Base-by-base conservation (phyloP, 2,797 vertebrate species). In the Pantherophis vulpinus region DNA sequence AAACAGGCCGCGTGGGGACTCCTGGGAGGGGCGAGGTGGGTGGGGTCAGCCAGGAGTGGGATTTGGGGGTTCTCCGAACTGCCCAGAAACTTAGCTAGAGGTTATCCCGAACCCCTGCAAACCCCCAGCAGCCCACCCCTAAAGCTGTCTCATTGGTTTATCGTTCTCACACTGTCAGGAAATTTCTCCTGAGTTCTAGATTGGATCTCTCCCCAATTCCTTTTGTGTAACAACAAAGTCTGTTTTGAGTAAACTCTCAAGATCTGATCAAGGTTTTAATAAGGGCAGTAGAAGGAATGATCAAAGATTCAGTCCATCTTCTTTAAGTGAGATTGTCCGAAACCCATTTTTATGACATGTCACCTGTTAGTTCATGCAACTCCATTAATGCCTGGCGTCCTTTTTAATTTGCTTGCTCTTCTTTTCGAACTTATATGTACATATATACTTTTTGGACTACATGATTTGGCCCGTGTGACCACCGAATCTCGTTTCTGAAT, bases 401-500 rank as follows among this genome's bases (percentile, higher is more conserved):
- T 74, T 94, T 94, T 88, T 92, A 88, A n/a, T 95, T 92, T 79
- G 88, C n/a, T 70, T 93, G 7, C 92, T 94, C 95, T 94, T 96
- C 9, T 29, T 86, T 25, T 13, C 37, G 14, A 32, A 25, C 27
- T 2, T 86, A 8, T 59, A 42, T 55, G 23, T 90, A 59, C 51
- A 20, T 63, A 47, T 91, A 59, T 56, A 66, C 5, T 54, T 54
- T 59, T 90, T 93, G n/a, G 23, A 86, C 25, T 11, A n/a, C 10
- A 6, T 59, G 89, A 47, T 91, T 79, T 86, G 95, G 96, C 97
- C 95, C 94, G 91, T 63, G 60, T 95, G 4, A 86, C 88, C 0
- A 94, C 96, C 92, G 93, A 96, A 95, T 95, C 58, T 96, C 96
- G 94, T 92, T 92, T 97, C 97, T 94, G 96, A 94, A 94, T 96